Evolutionary conservation across 2,797 vertebrate species (phyloP).

Genomic region (Okamejei kenojei): DNA sequence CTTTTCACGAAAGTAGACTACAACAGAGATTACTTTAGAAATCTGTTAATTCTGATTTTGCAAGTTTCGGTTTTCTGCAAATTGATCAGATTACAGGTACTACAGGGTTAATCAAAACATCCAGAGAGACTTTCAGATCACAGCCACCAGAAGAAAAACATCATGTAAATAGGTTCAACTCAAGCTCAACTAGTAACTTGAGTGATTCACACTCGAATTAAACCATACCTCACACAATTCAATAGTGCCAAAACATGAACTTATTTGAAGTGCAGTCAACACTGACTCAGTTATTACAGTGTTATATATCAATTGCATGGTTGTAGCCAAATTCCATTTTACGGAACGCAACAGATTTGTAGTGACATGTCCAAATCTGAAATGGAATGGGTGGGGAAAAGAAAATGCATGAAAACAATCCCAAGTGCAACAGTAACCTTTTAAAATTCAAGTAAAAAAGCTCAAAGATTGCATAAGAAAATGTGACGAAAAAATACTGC

Average conservation of each 20-base stretch:
- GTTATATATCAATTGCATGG: not conserved
- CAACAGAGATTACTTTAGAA: not conserved
- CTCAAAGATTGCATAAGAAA: not conserved
- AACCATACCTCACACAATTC: not conserved
- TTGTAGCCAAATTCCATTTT: too few relatives aligned
- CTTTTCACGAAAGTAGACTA: too few relatives aligned
- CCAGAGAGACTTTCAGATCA: not conserved
- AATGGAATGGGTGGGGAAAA: not conserved
- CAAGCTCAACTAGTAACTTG: not conserved
- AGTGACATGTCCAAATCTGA: not conserved
- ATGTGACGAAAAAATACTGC: not conserved
- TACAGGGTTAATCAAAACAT: not conserved
- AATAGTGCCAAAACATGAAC: not conserved
- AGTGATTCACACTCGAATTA: not conserved
- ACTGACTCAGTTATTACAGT: not conserved
- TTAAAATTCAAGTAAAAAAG: not conserved
- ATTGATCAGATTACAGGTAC: not conserved
- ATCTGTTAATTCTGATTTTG: not conserved
- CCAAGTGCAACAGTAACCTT: not conserved
- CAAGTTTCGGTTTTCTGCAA: slow-evolving; percentile 12
- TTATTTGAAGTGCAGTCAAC: not conserved
- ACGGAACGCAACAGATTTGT: not conserved
- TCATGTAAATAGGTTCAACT: not conserved
- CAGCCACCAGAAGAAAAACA: not conserved
- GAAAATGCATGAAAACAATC: not conserved